A percentile compares a stretch with the other conserved stretches of the same genome.
These are phyloP conservation scores for Patella vulgata DNA, from an alignment of 1,140 invertebrate species.

Conservation along the genomic window DNA sequence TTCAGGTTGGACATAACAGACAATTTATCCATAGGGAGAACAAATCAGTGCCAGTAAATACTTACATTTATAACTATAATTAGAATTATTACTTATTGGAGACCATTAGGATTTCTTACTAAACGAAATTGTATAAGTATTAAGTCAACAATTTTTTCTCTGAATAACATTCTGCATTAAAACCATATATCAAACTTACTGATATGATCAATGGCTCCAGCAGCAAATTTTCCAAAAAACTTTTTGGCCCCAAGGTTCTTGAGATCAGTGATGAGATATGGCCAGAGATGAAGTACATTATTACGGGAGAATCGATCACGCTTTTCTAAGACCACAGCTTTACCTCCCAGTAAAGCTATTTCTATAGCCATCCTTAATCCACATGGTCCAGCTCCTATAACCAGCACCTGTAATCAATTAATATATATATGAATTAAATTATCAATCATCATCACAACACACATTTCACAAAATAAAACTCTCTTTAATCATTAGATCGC, in stretches of 20 bases:
- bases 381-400: conserved; percentile 96
- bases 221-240: conserved; percentile 99
- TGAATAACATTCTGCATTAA: no score
- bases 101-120: no score
- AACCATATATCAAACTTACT: no score
- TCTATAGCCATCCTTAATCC: conserved; percentile 96
- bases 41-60: no score
- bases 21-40: no score
- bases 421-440: background rate
- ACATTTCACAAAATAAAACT: background rate
- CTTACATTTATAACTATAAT: no score
- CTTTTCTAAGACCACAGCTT: conserved; percentile 69
- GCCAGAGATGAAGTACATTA: conserved; percentile 99
- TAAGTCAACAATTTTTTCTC: background rate
- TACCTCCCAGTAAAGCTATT: conserved; percentile 93
- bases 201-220: conserved; percentile 97
- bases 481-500: no score
- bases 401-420: conserved; percentile 70
- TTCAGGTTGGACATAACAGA: no score
- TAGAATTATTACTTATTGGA: no score
- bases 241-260: conserved; percentile 95
- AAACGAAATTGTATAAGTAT: background rate
- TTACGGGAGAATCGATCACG: conserved; percentile 75
- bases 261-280: conserved; percentile 97
- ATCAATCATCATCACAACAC: no score